phyloP scores from a whole-genome alignment of 2,888 invertebrate species.

The Thera britannica region DNA sequence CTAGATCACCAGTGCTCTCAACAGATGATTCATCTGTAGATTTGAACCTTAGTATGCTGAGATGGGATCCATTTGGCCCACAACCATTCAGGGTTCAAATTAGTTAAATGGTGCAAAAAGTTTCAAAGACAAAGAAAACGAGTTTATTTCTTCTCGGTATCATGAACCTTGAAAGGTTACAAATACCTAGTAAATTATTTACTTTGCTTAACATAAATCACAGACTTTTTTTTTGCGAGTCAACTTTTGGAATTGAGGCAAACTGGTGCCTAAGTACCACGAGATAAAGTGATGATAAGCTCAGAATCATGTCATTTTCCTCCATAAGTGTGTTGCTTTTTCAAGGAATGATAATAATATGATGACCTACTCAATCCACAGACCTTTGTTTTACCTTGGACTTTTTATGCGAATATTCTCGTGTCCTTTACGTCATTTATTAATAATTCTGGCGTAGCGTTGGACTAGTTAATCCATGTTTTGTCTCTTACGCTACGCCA shows the following conservation, averaged over 20 bases:
- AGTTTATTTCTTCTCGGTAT: background rate
- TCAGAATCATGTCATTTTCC: background rate
- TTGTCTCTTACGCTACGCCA: too few species aligned
- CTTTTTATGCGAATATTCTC: background rate
- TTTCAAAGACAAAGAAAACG: slow-evolving; percentile 6
- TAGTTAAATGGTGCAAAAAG: background rate
- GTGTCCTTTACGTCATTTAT: background rate
- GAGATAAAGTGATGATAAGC: background rate
- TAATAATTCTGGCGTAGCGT: too few species aligned
- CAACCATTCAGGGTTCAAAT: too few species aligned
- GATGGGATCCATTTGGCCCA: too few species aligned
- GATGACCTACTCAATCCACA: background rate
- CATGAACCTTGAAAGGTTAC: background rate
- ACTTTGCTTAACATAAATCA: background rate
- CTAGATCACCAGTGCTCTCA: too few species aligned
- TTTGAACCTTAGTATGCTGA: too few species aligned
- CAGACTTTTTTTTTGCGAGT: background rate
- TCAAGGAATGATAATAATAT: background rate
- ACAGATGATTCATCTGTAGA: too few species aligned
- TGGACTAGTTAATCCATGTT: too few species aligned
- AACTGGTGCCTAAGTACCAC: background rate
- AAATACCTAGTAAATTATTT: background rate
- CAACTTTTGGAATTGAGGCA: background rate
- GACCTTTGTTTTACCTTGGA: background rate
- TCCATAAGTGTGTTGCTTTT: background rate